Evolutionary conservation across 2,797 vertebrate genomes (phyloP).

Genomic region (Enteromius unitaeniatus): DNA sequence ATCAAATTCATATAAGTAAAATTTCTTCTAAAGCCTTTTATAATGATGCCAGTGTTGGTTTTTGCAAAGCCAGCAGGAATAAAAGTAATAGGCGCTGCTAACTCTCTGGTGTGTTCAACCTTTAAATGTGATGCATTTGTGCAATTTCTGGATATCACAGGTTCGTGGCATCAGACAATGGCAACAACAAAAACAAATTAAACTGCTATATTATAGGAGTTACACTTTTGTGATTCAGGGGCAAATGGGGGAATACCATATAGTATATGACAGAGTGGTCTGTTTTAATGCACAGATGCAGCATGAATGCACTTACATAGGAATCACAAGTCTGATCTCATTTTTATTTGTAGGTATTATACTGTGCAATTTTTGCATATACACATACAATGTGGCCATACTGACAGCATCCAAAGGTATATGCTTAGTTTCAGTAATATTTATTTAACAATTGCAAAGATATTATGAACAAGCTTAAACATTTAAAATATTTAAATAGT

Average conservation of each 20-base stretch:
- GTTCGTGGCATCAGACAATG: not conserved
- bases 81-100: conserved; percentile 3
- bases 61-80: conserved; percentile 35
- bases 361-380: not conserved
- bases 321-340: not conserved
- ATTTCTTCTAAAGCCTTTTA: conserved; percentile 22
- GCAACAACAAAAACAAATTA: not conserved
- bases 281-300: not conserved
- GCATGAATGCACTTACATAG: not conserved
- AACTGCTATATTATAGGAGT: not conserved
- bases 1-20: conserved; percentile 48
- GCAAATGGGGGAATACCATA: not conserved
- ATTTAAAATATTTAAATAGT: not conserved
- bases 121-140: conserved; percentile 29
- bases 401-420: not conserved
- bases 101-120: conserved; percentile 2
- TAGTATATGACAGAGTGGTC: not conserved
- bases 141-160: conserved; percentile 21
- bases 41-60: conserved; percentile 23
- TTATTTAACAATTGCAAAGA: not conserved
- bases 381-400: not conserved
- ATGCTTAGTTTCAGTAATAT: not conserved
- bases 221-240: not conserved
- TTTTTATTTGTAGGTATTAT: not conserved
- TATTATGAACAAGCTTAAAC: not conserved